phyloP scores from a whole-genome alignment of 1,140 invertebrate species.

The Phymorhynchus buccinoides region DNA sequence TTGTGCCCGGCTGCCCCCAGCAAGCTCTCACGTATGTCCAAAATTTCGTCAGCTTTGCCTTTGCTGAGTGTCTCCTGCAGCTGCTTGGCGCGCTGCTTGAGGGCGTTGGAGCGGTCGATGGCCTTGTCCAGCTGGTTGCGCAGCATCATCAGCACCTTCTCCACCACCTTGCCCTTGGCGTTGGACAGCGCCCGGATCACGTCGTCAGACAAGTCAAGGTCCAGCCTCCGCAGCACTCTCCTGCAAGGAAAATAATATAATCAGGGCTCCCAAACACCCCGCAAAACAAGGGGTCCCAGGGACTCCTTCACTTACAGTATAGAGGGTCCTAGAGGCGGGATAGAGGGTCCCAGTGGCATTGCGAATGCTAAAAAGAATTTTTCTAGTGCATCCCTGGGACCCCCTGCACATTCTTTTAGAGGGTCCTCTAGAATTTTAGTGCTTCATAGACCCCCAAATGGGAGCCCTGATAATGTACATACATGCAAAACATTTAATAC shows the following conservation, averaged over 20 bases:
- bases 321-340: too few species aligned
- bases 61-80: constrained; percentile 39
- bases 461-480: too few species aligned
- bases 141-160: constrained; percentile 68
- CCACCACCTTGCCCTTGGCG: constrained; percentile 63
- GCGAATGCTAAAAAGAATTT: too few species aligned
- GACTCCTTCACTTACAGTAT: too few species aligned
- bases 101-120: constrained; percentile 37
- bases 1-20: background rate
- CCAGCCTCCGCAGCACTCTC: constrained; percentile 66
- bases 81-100: constrained; percentile 34
- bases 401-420: too few species aligned
- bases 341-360: too few species aligned
- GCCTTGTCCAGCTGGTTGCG: constrained; percentile 69
- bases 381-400: too few species aligned
- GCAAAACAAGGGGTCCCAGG: too few species aligned
- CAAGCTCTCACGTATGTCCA: constrained; percentile 29
- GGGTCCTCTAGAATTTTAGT: too few species aligned
- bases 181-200: constrained; percentile 65
- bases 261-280: too few species aligned
- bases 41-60: constrained; percentile 36
- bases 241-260: constrained; percentile 58
- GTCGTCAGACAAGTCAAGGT: constrained; percentile 70
- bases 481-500: too few species aligned
- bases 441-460: too few species aligned